A percentile compares a stretch with the other conserved stretches of the same genome.
Evolutionary conservation across 1,140 invertebrate species (phyloP).

Genomic region (Polyergus mexicanus): DNA sequence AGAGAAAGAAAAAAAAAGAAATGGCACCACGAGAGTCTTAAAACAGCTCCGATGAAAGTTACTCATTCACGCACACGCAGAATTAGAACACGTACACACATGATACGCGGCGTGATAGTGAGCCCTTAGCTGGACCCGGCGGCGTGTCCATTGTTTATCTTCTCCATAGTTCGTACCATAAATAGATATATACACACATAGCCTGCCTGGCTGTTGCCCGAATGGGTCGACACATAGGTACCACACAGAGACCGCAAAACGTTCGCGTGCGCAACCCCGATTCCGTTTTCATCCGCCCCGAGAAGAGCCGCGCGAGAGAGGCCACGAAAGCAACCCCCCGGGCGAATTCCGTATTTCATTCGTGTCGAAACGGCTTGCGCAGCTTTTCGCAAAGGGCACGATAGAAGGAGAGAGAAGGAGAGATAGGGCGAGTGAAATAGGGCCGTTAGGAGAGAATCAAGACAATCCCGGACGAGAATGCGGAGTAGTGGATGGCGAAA

Average conservation of each 20-base stretch:
- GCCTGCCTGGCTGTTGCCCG: constrained; percentile 41
- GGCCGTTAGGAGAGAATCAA: constrained; percentile 46
- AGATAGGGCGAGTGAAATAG: constrained; percentile 38
- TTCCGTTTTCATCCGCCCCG: constrained; percentile 21
- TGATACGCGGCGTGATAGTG: constrained; percentile 23
- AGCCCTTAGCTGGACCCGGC: constrained; percentile 56
- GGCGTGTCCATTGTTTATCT: constrained; percentile 72
- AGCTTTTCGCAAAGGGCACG: constrained; percentile 13
- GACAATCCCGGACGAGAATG: constrained; percentile 26
- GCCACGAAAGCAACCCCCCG: neutral
- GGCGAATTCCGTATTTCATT: constrained; percentile 62
- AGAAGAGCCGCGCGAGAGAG: constrained; percentile 52
- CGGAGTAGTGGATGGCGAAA: neutral
- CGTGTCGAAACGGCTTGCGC: constrained; percentile 21
- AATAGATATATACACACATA: constrained; percentile 60
- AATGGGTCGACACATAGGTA: constrained; percentile 41
- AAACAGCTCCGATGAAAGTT: neutral
- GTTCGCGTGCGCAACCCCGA: constrained; percentile 12
- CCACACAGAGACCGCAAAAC: constrained; percentile 55
- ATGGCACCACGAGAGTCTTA: neutral
- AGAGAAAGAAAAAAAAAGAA: neutral
- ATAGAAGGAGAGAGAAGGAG: neutral
- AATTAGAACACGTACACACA: constrained; percentile 28
- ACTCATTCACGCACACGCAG: constrained; percentile 15
- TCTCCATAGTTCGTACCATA: constrained; percentile 62